phyloP scores from a whole-genome alignment of 1,140 invertebrate genomes.

The Drosophila santomea region DNA sequence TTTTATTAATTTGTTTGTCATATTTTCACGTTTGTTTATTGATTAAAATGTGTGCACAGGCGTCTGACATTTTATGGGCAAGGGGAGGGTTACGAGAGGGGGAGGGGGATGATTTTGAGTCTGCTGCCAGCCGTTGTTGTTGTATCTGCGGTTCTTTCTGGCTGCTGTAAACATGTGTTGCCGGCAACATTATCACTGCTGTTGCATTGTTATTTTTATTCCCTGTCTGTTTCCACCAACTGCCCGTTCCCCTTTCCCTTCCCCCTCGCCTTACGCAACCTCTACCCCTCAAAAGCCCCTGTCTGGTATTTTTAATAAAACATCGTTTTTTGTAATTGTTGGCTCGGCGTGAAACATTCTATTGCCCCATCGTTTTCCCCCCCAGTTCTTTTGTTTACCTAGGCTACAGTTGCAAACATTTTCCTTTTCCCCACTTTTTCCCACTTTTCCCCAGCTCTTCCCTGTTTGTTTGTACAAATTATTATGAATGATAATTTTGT shows the following conservation, averaged over 20 bases:
- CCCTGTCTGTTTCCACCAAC: conserved; percentile 12
- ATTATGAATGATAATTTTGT: conserved; percentile 78
- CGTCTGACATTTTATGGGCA: conserved; percentile 6
- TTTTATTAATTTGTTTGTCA: conserved; percentile 84
- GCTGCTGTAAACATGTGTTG: conserved; percentile 75
- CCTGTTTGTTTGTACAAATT: conserved; percentile 70
- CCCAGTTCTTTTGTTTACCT: conserved; percentile 34
- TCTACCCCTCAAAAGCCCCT: neutral
- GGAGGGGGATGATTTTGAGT: conserved; percentile 10
- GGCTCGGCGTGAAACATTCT: conserved; percentile 43
- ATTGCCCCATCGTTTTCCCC: conserved; percentile 33
- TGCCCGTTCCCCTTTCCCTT: neutral
- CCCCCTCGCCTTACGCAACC: too few relatives aligned
- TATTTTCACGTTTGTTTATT: conserved; percentile 82
- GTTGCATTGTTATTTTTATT: conserved; percentile 68
- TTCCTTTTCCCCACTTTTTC: neutral
- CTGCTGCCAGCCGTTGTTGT: conserved; percentile 54
- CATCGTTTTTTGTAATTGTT: conserved; percentile 74
- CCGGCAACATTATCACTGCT: conserved; percentile 70
- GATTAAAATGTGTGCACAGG: conserved; percentile 75
- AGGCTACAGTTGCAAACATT: conserved; percentile 46
- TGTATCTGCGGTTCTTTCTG: conserved; percentile 47
- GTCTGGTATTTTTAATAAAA: conserved; percentile 72
- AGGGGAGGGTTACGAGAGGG: neutral
- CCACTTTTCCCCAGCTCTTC: neutral